Conservation (phyloP, 2,888 invertebrate species). For the Eupithecia subumbrata region DNA sequence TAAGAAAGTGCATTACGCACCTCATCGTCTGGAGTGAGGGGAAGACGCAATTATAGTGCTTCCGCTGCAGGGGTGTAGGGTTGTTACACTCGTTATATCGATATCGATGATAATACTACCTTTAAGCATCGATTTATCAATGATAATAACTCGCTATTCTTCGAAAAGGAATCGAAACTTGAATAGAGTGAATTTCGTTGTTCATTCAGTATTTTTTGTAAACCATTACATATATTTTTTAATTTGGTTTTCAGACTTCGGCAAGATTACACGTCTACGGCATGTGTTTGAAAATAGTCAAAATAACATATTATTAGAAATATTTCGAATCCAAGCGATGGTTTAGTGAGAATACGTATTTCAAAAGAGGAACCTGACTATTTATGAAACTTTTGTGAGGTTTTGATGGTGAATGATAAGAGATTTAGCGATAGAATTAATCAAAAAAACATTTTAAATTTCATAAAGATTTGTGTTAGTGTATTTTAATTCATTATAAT, state of each 20-base stretch:
- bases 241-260: neutral
- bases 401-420: neutral
- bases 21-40: conserved; percentile 65
- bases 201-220: no score
- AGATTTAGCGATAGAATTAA: neutral
- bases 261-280: neutral
- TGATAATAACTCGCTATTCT: neutral
- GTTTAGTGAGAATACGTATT: neutral
- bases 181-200: no score
- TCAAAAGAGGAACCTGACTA: no score
- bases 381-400: neutral
- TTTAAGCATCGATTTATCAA: neutral
- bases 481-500: no score
- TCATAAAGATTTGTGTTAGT: no score
- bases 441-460: neutral
- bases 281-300: neutral
- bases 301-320: neutral
- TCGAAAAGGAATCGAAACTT: no score
- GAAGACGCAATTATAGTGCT: conserved; percentile 81
- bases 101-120: conserved; percentile 45
- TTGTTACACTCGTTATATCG: conserved; percentile 37
- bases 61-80: conserved; percentile 73
- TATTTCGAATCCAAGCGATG: no score
- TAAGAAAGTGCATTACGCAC: conserved; percentile 43
- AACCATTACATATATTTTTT: no score